A percentile compares a stretch with the other conserved stretches of the same genome.
These are phyloP conservation scores for Percina caprodes DNA, from an alignment of 2,113 vertebrate genomes.

Conservation along the genomic window DNA sequence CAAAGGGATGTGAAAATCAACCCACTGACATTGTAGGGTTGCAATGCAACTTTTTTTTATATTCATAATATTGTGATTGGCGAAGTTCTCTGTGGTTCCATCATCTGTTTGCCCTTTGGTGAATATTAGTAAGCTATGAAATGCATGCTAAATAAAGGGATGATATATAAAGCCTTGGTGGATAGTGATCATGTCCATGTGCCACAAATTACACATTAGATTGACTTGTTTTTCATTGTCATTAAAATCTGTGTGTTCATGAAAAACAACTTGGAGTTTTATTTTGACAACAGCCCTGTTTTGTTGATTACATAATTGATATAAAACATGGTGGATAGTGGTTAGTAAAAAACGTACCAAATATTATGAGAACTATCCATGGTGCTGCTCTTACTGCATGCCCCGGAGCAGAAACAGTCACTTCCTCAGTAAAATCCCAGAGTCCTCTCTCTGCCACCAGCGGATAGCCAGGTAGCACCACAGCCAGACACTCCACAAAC, in stretches of 20 bases:
- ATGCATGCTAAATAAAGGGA: conserved; percentile 31
- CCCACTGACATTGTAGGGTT: conserved; percentile 36
- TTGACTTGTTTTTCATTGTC: not conserved
- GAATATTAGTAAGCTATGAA: conserved; percentile 32
- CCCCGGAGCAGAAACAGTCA: not conserved
- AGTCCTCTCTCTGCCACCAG: not conserved
- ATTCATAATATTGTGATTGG: conserved; percentile 25
- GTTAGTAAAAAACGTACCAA: conserved; percentile 13
- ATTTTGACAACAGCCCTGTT: not conserved
- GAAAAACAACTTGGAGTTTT: not conserved
- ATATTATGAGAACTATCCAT: conserved; percentile 14
- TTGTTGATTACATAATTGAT: conserved; percentile 6
- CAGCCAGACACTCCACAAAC: not conserved
- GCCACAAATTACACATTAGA: not conserved
- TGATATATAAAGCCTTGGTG: conserved; percentile 5
- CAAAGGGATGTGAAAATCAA: conserved; percentile 28
- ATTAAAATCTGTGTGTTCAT: not conserved
- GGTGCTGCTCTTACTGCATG: conserved; percentile 5
- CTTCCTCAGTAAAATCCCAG: not conserved
- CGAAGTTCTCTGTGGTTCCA: not conserved
- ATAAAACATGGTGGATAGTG: conserved; percentile 31
- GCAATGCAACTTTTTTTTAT: conserved; percentile 6
- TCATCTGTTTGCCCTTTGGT: conserved; percentile 50
- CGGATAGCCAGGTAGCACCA: not conserved
- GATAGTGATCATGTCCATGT: not conserved